Conservation (phyloP, 2,888 invertebrate genomes). For the Platycnemis pennipes region DNA sequence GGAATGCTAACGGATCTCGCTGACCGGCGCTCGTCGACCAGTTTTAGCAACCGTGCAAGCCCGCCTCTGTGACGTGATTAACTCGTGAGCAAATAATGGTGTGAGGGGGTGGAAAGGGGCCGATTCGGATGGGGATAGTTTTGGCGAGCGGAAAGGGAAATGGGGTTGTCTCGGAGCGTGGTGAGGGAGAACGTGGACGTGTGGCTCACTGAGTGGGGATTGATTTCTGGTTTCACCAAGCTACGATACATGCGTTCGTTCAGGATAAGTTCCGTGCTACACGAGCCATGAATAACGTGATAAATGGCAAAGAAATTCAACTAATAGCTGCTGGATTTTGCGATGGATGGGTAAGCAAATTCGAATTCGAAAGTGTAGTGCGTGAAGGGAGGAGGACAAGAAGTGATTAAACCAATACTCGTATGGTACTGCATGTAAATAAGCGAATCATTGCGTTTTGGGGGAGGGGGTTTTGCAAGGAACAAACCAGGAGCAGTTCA, state of each 20-base stretch:
- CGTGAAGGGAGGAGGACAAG: too few species aligned
- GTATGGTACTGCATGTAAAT: too few species aligned
- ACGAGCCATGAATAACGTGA: too few species aligned
- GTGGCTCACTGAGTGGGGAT: background rate
- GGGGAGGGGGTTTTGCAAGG: too few species aligned
- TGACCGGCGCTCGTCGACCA: background rate
- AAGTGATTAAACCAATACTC: too few species aligned
- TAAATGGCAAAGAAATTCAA: too few species aligned
- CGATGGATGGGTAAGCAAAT: too few species aligned
- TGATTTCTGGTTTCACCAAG: background rate
- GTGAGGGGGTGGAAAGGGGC: background rate
- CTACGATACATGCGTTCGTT: background rate
- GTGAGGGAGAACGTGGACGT: background rate
- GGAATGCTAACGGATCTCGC: background rate
- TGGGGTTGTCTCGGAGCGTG: background rate
- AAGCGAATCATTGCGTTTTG: too few species aligned
- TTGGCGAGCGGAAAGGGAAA: background rate
- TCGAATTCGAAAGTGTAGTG: too few species aligned
- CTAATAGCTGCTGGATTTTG: too few species aligned
- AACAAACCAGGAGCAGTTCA: too few species aligned
- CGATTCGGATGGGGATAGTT: background rate
- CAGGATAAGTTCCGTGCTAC: too few species aligned
- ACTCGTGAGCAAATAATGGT: constrained; percentile 11
- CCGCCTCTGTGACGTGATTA: background rate
- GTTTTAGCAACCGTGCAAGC: background rate